phyloP scores from a whole-genome alignment of 2,113 vertebrate species.

The Myotis brandtii region DNA sequence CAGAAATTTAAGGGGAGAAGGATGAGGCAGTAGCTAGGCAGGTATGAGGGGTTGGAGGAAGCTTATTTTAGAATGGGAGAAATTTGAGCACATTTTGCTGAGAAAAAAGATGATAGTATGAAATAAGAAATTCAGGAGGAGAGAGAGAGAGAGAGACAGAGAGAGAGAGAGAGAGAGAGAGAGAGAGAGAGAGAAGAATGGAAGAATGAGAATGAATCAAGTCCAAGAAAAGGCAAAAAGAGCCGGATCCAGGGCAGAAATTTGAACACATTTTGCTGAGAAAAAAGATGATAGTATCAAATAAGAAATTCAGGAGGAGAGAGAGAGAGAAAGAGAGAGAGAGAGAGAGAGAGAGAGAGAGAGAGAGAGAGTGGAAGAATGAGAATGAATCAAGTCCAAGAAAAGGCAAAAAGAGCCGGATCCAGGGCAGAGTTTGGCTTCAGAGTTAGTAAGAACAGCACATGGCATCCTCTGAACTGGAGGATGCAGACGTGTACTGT shows the following conservation, averaged over 20 bases:
- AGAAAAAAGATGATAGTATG: not conserved
- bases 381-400: not conserved
- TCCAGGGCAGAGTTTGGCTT: not conserved
- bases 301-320: not conserved
- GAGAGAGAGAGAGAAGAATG: too few relatives aligned
- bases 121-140: not conserved
- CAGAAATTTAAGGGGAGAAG: not conserved
- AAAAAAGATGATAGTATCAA: not conserved
- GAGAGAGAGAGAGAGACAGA: too few relatives aligned
- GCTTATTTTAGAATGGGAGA: not conserved
- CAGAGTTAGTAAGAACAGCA: not conserved
- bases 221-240: not conserved
- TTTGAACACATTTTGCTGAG: too few relatives aligned
- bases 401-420: not conserved
- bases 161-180: too few relatives aligned
- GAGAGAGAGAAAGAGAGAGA: too few relatives aligned
- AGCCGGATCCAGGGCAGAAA: not conserved
- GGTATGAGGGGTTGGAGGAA: not conserved
- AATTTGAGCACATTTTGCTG: not conserved
- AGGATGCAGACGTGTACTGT: not conserved
- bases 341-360: too few relatives aligned
- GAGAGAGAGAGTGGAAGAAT: not conserved
- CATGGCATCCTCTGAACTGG: not conserved
- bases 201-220: not conserved
- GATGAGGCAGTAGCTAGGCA: not conserved